A percentile compares a stretch with the other conserved stretches of the same genome.
phyloP scores from a whole-genome alignment of 1,140 invertebrate genomes.

The Pseudomyrmex dendroicus region DNA sequence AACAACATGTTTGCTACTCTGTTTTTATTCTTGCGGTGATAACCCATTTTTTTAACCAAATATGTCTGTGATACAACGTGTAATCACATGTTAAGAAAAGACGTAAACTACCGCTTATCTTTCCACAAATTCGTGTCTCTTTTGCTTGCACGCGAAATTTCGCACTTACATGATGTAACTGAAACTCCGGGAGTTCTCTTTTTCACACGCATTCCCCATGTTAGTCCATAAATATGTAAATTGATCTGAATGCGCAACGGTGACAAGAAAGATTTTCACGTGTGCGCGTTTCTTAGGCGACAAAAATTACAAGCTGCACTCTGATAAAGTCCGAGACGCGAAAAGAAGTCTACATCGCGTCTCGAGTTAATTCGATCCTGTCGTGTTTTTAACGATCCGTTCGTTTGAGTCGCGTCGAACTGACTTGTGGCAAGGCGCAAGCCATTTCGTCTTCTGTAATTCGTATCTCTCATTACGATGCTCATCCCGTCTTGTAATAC shows the following conservation, averaged over 20 bases:
- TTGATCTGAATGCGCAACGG: no score
- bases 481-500: conserved; percentile 70
- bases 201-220: neutral
- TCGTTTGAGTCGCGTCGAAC: neutral
- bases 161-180: neutral
- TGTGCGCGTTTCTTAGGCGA: neutral
- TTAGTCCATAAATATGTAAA: neutral
- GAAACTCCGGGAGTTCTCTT: neutral
- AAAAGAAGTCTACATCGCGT: neutral
- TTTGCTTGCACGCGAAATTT: conserved; percentile 1
- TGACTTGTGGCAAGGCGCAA: neutral
- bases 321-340: neutral
- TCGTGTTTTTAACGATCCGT: neutral
- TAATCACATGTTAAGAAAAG: conserved; percentile 1
- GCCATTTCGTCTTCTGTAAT: conserved; percentile 55
- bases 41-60: neutral
- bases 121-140: conserved; percentile 19
- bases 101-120: conserved; percentile 17
- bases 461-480: conserved; percentile 73
- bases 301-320: neutral
- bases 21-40: neutral
- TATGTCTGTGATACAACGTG: neutral
- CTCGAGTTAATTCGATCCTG: neutral
- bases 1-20: neutral
- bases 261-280: neutral